Conservation (phyloP, 2,888 invertebrate genomes). For the Parasteatoda lunata region DNA sequence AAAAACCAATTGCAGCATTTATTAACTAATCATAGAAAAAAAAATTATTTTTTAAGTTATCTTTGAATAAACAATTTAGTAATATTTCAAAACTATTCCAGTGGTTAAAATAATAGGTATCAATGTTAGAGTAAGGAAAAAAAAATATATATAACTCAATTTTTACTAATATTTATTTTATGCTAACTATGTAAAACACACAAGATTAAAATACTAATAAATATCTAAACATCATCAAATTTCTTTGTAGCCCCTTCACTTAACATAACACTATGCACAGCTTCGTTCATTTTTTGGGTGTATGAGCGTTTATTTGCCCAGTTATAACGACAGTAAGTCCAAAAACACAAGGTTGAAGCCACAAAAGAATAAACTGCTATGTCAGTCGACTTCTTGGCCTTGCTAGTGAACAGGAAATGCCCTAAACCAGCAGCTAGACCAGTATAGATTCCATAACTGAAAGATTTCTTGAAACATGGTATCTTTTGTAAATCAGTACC, state of each 20-base stretch:
- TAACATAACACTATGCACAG: conserved; percentile 42
- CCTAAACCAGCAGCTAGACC: conserved; percentile 42
- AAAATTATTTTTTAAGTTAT: no score
- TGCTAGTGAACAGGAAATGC: conserved; percentile 46
- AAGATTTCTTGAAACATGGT: conserved; percentile 58
- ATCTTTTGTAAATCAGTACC: conserved; percentile 40
- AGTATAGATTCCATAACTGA: conserved; percentile 22
- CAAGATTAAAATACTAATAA: background rate
- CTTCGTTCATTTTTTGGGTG: conserved; percentile 9
- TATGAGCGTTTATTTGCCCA: conserved; percentile 26
- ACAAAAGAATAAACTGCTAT: conserved; percentile 38
- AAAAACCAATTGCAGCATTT: no score
- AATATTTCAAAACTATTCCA: no score
- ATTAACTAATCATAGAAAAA: no score
- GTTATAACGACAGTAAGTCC: conserved; percentile 35
- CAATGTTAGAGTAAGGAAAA: no score
- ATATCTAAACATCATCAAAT: background rate
- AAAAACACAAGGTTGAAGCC: conserved; percentile 16
- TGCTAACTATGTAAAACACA: no score
- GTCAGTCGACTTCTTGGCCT: conserved; percentile 39
- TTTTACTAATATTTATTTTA: no score
- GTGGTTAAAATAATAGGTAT: no score
- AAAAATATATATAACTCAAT: no score
- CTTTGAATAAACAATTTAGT: no score
- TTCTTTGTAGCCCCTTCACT: conserved; percentile 11